These are phyloP conservation scores for Zosterops pallidus DNA, from an alignment of 2,113 vertebrate genomes.

Conservation along the genomic window DNA sequence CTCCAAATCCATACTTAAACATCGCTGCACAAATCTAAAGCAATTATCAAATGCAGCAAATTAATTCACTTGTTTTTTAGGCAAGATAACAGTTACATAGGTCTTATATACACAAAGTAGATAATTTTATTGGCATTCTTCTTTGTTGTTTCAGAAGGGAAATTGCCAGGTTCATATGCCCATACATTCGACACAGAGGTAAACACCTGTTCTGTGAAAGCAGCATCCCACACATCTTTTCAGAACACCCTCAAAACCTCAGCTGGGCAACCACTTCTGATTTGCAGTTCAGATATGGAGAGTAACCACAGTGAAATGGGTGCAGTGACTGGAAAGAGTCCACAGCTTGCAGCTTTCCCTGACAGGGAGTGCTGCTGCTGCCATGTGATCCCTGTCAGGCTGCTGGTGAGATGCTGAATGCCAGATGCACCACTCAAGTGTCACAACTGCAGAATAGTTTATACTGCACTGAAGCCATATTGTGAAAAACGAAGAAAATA, in stretches of 20 bases:
- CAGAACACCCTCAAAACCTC: not conserved
- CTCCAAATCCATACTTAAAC: not conserved
- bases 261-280: not conserved
- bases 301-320: not conserved
- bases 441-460: not conserved
- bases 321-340: not conserved
- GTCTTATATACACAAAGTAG: not conserved
- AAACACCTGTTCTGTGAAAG: not conserved
- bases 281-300: not conserved
- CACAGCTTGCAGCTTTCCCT: not conserved
- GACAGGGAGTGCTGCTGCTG: not conserved
- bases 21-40: not conserved
- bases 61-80: not conserved
- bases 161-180: not conserved
- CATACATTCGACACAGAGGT: not conserved
- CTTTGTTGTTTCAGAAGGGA: not conserved
- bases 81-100: not conserved
- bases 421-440: not conserved
- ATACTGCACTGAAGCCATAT: not conserved
- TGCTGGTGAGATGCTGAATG: not conserved
- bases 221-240: not conserved
- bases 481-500: not conserved
- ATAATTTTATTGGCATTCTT: not conserved
- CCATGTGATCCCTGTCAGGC: fast-evolving
- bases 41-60: not conserved